These are phyloP conservation scores for Palythoa heliodiscus DNA, from an alignment of 92 coral and sea anemone species.

Conservation along the genomic window DNA sequence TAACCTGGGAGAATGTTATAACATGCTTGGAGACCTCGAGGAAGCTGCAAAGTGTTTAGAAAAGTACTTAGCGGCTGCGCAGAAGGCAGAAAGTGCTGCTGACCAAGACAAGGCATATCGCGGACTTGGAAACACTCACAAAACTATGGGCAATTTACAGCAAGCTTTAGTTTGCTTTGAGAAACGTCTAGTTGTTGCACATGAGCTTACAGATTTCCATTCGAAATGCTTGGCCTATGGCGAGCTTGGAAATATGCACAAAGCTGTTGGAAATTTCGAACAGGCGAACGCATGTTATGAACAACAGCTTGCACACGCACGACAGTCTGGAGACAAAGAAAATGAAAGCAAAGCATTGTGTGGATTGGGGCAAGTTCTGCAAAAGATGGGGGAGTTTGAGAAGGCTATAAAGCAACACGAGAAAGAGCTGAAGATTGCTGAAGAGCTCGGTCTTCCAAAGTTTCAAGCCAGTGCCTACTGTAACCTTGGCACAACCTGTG, in stretches of 20 bases:
- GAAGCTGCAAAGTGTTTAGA: conserved; percentile 80
- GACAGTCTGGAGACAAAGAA: conserved; percentile 66
- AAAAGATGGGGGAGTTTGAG: conserved; percentile 93
- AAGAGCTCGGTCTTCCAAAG: conserved; percentile 66
- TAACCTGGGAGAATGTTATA: conserved; percentile 89
- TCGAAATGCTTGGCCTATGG: conserved; percentile 94
- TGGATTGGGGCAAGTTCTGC: conserved; percentile 89
- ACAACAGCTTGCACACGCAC: conserved; percentile 81
- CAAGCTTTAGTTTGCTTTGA: conserved; percentile 98
- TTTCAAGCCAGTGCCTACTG: conserved; percentile 84
- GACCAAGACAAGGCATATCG: conserved; percentile 99
- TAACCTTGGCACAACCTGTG: conserved; percentile 87
- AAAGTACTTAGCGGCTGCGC: conserved; percentile 85
- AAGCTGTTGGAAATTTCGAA: conserved; percentile 90
- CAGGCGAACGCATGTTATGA: conserved; percentile 89
- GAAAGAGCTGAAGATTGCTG: conserved; percentile 81
- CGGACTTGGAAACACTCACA: conserved; percentile 93
- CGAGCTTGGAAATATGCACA: conserved; percentile 95
- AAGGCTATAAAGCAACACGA: conserved; percentile 90
- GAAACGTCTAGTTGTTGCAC: conserved; percentile 92
- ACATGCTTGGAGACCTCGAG: conserved; percentile 76
- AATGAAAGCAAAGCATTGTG: conserved; percentile 87
- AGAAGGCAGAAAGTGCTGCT: conserved; percentile 76
- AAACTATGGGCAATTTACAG: conserved; percentile 88
- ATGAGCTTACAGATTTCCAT: conserved; percentile 86